These are phyloP conservation scores for Cyprinella venusta DNA, from an alignment of 2,797 vertebrate species.

Conservation along the genomic window DNA sequence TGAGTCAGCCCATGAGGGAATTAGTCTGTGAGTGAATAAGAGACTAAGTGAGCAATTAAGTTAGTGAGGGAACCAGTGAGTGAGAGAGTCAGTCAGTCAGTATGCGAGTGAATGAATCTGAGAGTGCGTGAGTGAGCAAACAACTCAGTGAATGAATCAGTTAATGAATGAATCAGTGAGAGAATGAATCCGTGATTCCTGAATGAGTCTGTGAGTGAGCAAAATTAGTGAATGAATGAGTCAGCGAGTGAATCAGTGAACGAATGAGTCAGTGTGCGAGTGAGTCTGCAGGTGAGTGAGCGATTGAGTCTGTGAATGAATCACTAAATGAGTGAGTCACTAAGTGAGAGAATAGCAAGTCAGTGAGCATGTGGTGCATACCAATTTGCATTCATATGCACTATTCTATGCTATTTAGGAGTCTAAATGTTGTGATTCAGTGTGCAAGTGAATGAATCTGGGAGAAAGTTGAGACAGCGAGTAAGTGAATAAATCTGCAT, in stretches of 20 bases:
- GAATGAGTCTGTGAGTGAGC: no score
- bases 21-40: neutral
- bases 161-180: neutral
- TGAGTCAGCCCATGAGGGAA: neutral
- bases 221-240: neutral
- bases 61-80: neutral
- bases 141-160: neutral
- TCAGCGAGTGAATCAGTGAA: no score
- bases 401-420: neutral
- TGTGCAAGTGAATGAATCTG: neutral
- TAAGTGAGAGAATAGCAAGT: no score
- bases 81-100: neutral
- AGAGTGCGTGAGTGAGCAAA: neutral
- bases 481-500: neutral
- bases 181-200: slow-evolving; percentile 14
- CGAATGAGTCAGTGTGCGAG: neutral
- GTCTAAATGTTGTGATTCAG: neutral
- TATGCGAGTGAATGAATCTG: neutral
- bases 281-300: neutral
- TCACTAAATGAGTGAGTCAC: no score
- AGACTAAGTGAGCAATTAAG: neutral
- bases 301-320: neutral
- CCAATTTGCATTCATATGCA: no score
- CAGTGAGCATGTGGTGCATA: no score
- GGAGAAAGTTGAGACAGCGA: neutral